Evolutionary conservation across 2,113 vertebrate genomes (phyloP).

Genomic region (Lethenteron reissneri): DNA sequence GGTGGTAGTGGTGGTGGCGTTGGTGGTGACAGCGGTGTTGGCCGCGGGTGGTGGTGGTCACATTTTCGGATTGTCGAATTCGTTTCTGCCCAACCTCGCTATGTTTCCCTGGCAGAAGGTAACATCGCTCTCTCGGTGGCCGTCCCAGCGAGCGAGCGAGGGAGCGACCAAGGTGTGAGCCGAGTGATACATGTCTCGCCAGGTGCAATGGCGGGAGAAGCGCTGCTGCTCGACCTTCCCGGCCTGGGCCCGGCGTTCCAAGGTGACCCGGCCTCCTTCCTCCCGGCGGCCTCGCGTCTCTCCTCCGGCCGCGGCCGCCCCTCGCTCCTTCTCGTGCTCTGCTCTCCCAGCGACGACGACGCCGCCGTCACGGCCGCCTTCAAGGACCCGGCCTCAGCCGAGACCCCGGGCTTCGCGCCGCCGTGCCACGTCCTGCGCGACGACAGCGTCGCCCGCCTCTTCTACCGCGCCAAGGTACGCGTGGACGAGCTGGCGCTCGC

Average conservation of each 20-base stretch:
- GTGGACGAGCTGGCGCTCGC: constrained; percentile 34
- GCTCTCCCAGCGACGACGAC: constrained; percentile 7
- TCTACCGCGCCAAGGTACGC: constrained; percentile 42
- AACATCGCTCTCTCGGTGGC: no score
- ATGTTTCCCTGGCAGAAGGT: no score
- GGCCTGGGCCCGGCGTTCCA: constrained; percentile 9
- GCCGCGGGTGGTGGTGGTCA: no score
- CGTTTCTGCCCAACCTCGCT: no score
- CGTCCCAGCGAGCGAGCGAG: no score
- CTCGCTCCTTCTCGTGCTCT: constrained; percentile 9
- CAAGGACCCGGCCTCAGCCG: constrained; percentile 3
- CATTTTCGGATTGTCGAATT: no score
- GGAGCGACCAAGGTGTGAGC: no score
- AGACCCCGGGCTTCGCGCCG: constrained; percentile 12
- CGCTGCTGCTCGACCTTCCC: constrained; percentile 15
- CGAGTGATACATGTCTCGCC: no score
- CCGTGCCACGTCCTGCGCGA: constrained; percentile 21
- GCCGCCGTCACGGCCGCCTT: background rate
- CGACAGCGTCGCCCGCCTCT: constrained; percentile 21
- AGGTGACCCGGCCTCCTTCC: constrained; percentile 9
- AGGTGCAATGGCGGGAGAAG: constrained; percentile 8
- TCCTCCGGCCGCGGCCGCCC: background rate
- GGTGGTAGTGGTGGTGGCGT: no score
- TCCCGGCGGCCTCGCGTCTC: background rate
- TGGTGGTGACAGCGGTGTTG: no score